Conservation (phyloP, 2,888 invertebrate species). For the Microplitis deprimator region DNA sequence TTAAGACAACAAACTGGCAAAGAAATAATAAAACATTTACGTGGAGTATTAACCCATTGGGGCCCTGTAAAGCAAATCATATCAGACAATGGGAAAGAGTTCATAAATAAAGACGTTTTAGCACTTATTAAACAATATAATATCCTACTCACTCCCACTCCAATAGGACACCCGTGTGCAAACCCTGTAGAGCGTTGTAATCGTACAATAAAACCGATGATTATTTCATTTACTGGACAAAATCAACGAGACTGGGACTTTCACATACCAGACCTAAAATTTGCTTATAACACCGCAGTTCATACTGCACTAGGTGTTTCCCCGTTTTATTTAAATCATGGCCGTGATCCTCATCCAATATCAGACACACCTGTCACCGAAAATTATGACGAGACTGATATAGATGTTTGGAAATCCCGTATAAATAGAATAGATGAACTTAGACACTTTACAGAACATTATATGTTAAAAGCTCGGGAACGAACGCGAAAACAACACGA, state of each 20-base stretch:
- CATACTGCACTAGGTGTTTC: slow-evolving; percentile 44
- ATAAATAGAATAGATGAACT: slow-evolving; percentile 44
- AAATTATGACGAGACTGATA: not conserved
- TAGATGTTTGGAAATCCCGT: slow-evolving; percentile 28
- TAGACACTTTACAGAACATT: slow-evolving; percentile 35
- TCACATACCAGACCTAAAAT: slow-evolving; percentile 42
- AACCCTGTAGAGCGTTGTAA: slow-evolving; percentile 42
- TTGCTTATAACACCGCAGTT: slow-evolving; percentile 44
- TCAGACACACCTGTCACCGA: not conserved
- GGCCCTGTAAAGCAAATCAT: slow-evolving; percentile 28
- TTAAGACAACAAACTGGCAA: slow-evolving; percentile 29
- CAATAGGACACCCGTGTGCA: not conserved
- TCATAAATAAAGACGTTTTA: not conserved
- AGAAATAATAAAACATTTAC: slow-evolving; percentile 25
- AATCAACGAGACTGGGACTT: slow-evolving; percentile 44
- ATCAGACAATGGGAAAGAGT: slow-evolving; percentile 19
- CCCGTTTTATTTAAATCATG: slow-evolving; percentile 45
- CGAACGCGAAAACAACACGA: slow-evolving; percentile 26
- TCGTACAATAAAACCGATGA: slow-evolving; percentile 39
- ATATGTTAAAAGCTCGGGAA: slow-evolving; percentile 28
- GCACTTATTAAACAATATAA: not conserved
- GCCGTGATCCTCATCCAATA: slow-evolving; percentile 30
- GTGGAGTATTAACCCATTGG: slow-evolving; percentile 29
- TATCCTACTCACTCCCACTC: slow-evolving; percentile 5
- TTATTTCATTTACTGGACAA: slow-evolving; percentile 38